A percentile compares a stretch with the other conserved stretches of the same genome.
These are phyloP conservation scores for Euborellia annulipes DNA, from an alignment of 1,140 invertebrate species.

Conservation along the genomic window DNA sequence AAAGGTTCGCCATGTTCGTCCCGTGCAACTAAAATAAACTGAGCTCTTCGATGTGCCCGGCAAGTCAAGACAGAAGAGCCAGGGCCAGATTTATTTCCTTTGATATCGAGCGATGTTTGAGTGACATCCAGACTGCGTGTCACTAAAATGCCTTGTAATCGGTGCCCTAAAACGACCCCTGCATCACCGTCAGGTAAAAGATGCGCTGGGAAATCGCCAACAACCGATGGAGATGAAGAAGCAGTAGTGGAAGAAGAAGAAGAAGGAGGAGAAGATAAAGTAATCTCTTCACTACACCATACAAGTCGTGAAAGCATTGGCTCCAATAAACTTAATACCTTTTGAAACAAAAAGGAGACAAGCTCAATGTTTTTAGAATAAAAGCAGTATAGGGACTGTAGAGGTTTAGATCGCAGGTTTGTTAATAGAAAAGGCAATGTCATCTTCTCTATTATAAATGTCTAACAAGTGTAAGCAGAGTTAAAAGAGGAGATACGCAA, in stretches of 20 bases:
- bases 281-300: slow-evolving; percentile 12
- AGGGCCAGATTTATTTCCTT: slow-evolving; percentile 10
- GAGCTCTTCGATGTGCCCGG: slow-evolving; percentile 30
- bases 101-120: neutral
- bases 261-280: too few species aligned
- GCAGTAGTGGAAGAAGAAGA: too few species aligned
- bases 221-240: slow-evolving; percentile 7
- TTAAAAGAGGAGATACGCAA: too few species aligned
- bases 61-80: slow-evolving; percentile 25
- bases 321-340: slow-evolving; percentile 45
- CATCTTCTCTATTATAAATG: too few species aligned
- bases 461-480: too few species aligned
- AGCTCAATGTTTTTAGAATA: too few species aligned
- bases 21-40: slow-evolving; percentile 30
- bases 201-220: slow-evolving; percentile 14
- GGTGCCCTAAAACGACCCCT: slow-evolving; percentile 17
- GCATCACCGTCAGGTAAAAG: slow-evolving; percentile 19
- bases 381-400: too few species aligned
- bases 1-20: slow-evolving; percentile 34
- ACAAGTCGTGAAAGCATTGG: slow-evolving; percentile 45
- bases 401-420: too few species aligned
- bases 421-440: too few species aligned
- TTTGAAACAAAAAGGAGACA: too few species aligned
- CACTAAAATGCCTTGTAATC: slow-evolving; percentile 20
- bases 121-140: slow-evolving; percentile 14